Percentiles rank a stretch among this genome's conserved stretches.
Evolutionary conservation across 92 coral and sea anemone species (phyloP).

Genomic region (Actinernus sp.): DNA sequence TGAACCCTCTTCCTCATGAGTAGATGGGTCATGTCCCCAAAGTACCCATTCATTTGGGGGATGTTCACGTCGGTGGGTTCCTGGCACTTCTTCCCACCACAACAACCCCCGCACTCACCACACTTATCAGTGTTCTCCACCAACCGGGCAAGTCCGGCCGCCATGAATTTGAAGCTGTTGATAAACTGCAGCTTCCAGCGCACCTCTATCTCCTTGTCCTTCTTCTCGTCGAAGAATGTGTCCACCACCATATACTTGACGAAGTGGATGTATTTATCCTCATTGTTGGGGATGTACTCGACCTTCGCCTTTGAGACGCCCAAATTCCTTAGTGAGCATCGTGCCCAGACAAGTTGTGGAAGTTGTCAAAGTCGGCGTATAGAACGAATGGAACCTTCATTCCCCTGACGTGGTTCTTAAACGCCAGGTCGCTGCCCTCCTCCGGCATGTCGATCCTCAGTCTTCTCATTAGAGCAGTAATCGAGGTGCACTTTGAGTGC

Average conservation of each 20-base stretch:
- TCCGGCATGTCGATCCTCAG: slow-evolving; percentile 40
- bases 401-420: slow-evolving; percentile 25
- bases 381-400: slow-evolving; percentile 57
- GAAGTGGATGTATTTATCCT: slow-evolving; percentile 57
- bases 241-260: slow-evolving; percentile 29
- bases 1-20: slow-evolving; percentile 35
- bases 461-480: neutral
- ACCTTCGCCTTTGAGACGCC: slow-evolving; percentile 39
- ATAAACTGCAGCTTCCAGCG: slow-evolving; percentile 43
- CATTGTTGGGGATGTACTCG: slow-evolving; percentile 54
- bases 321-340: slow-evolving; percentile 58
- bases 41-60: too few species aligned
- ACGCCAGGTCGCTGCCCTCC: neutral
- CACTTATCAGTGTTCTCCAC: too few species aligned
- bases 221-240: slow-evolving; percentile 8
- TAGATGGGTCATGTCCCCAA: slow-evolving; percentile 1
- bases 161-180: slow-evolving; percentile 49
- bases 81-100: too few species aligned
- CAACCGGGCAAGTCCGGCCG: slow-evolving; percentile 21
- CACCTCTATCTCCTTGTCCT: slow-evolving; percentile 12
- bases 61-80: too few species aligned
- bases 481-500: slow-evolving; percentile 14
- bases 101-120: too few species aligned
- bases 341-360: slow-evolving; percentile 57
- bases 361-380: slow-evolving; percentile 62